Evolutionary conservation across 2,797 vertebrate genomes (phyloP).

Genomic region (Peromyscus melanophrys): DNA sequence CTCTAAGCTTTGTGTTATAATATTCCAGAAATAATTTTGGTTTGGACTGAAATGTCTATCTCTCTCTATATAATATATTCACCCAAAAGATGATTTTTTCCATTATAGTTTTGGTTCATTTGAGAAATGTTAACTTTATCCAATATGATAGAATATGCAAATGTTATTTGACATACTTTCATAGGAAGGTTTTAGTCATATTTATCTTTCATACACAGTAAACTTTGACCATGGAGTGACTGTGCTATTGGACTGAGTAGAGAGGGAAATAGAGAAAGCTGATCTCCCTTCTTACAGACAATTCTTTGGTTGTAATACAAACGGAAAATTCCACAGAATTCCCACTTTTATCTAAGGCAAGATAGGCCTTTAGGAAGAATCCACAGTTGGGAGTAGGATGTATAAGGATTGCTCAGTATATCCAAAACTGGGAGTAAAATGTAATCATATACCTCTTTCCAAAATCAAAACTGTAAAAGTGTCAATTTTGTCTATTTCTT

Average conservation of each 20-base stretch:
- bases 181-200: background rate
- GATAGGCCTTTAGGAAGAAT: background rate
- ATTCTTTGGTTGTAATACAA: background rate
- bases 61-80: background rate
- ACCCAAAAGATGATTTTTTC: background rate
- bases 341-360: background rate
- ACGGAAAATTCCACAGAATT: background rate
- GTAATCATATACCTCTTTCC: background rate
- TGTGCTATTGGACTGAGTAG: background rate
- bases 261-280: background rate
- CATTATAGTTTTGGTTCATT: background rate
- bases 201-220: background rate
- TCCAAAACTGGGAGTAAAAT: background rate
- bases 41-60: background rate
- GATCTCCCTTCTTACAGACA: background rate
- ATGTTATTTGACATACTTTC: background rate
- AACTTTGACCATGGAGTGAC: background rate
- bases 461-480: background rate
- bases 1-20: background rate
- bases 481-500: background rate
- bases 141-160: background rate
- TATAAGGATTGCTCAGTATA: background rate
- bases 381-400: background rate
- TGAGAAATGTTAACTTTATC: background rate
- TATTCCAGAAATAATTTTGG: background rate